Base-by-base conservation (phyloP, 1,140 invertebrate genomes). In the Drosophila pallidifrons region DNA sequence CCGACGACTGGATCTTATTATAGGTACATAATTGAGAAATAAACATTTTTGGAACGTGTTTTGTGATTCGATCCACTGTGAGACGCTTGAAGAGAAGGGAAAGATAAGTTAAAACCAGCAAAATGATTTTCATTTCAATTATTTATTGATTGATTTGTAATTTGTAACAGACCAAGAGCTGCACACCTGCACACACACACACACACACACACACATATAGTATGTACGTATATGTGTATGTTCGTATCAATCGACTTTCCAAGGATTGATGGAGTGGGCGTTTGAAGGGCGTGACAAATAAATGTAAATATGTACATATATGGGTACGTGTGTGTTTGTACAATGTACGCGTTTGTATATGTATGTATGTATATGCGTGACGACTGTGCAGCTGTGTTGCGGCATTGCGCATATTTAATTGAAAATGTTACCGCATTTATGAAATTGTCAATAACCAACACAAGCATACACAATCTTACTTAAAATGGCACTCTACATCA, bases 71-170 rank as follows among this genome's bases (percentile, higher is more conserved):
- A 25, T 25, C 20, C 20, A 25, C 20, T 25, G 20, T 25, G 20
- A 25, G 20, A 25, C 20, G 20, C 20, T 25, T 25, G 5, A 0
- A 43, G 20, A 15, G 10, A 11, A 13, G 64, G 38, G 41, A 59
- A 87, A 83, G 85, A 88, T 88, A 89, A 88, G 85, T 88, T 88
- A 81, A 81, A 88, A 88, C 85, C 85, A 89, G 85, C 77, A 88
- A 88, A 88, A 88, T 88, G 85, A 88, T 88, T 88, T 88, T 88
- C 85, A 88, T 88, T 88, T 88, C 85, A 88, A 88, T 88, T 88
- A 88, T 88, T 88, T 88, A 88, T 88, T 88, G 85, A 88, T 88
- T 89, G 85, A 88, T 88, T 88, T 88, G 85, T 85, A 88, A 88
- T 88, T 88, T 88, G 85, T 88, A 88, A 88, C 85, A 81, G 75